These are phyloP conservation scores for Vollenhovia emeryi DNA, from an alignment of 1,140 invertebrate species.

Conservation along the genomic window DNA sequence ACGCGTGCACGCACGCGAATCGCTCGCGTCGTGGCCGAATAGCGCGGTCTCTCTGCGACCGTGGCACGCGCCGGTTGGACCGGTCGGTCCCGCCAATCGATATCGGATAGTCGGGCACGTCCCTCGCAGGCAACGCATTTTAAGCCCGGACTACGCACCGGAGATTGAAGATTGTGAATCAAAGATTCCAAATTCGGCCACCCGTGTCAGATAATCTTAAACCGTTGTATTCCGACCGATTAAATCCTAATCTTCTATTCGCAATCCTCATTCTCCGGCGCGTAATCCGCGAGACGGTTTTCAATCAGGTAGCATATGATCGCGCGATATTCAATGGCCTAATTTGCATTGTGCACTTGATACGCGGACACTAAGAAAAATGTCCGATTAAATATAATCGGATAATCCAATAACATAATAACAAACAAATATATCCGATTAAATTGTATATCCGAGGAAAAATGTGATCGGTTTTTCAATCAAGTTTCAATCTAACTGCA, in stretches of 20 bases:
- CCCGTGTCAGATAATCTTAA: neutral
- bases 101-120: conserved; percentile 39
- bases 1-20: conserved; percentile 59
- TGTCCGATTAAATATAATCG: no score
- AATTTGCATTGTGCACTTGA: no score
- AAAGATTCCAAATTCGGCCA: neutral
- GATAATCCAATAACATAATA: no score
- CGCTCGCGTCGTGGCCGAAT: conserved; percentile 37
- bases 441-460: no score
- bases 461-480: no score
- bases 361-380: no score
- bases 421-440: no score
- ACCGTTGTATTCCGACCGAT: neutral
- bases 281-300: neutral
- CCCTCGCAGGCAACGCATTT: conserved; percentile 16
- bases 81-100: conserved; percentile 67
- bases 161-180: neutral
- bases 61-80: conserved; percentile 78
- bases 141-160: neutral
- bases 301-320: neutral
- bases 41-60: conserved; percentile 69
- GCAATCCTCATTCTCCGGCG: neutral
- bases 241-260: neutral
- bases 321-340: neutral
- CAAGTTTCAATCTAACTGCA: no score